phyloP scores from a whole-genome alignment of 2,797 vertebrate genomes.

The Monodelphis domestica region DNA sequence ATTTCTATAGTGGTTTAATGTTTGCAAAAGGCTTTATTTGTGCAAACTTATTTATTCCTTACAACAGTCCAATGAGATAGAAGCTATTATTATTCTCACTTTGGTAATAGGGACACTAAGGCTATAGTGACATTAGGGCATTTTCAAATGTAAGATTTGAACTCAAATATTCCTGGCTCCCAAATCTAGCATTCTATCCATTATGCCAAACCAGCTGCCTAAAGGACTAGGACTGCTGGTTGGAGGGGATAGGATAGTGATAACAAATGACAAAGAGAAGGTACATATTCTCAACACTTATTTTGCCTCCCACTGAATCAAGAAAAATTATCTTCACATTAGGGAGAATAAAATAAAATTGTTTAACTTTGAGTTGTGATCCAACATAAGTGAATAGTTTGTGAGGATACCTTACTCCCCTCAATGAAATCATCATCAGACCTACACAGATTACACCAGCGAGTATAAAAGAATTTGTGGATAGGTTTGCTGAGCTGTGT shows the following conservation, averaged over 20 bases:
- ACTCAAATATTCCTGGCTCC: not conserved
- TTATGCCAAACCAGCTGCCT: not conserved
- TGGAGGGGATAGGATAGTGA: not conserved
- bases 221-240: not conserved
- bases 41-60: not conserved
- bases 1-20: not conserved
- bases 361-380: not conserved
- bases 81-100: not conserved
- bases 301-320: not conserved
- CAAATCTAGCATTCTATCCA: not conserved
- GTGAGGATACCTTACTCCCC: not conserved
- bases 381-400: not conserved
- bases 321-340: not conserved
- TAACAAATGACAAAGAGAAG: not conserved
- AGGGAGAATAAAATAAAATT: not conserved
- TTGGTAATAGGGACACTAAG: not conserved
- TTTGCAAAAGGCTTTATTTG: not conserved
- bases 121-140: not conserved
- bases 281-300: not conserved
- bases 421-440: not conserved
- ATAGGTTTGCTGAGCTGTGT: not conserved
- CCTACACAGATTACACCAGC: not conserved
- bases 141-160: not conserved
- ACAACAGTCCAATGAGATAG: not conserved
- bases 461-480: not conserved